A percentile compares a stretch with the other conserved stretches of the same genome.
Conservation (phyloP, 2,113 vertebrate genomes). For the Coptodon rendalli region DNA sequence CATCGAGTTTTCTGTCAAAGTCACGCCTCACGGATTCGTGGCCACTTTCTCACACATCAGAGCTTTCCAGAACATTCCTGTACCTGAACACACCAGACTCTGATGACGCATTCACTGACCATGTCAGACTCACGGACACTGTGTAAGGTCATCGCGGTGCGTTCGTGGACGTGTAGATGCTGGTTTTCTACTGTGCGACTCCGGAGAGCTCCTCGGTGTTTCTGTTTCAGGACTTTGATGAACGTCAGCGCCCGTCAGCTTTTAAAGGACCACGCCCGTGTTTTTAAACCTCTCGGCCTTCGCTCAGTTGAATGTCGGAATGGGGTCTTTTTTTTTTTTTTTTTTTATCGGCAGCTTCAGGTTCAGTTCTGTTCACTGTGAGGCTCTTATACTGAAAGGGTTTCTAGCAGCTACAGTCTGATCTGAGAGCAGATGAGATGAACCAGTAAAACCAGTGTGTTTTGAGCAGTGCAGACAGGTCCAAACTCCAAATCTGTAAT, state of each 20-base stretch:
- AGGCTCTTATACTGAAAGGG: neutral
- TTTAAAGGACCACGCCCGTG: neutral
- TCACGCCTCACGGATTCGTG: too few species aligned
- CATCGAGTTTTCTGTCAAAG: neutral
- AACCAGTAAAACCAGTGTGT: neutral
- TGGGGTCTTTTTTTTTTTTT: neutral
- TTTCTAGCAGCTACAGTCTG: neutral
- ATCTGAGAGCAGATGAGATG: neutral
- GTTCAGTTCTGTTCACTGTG: neutral
- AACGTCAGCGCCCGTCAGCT: neutral
- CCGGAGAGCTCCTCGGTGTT: neutral
- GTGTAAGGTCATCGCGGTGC: neutral
- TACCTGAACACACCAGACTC: neutral
- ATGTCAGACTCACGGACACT: neutral
- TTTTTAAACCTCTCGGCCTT: neutral
- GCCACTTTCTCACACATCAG: neutral
- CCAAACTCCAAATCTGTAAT: neutral
- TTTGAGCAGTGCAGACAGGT: neutral
- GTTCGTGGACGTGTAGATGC: conserved; percentile 32
- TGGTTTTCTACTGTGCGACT: conserved; percentile 39
- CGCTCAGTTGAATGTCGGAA: accelerated
- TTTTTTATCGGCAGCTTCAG: neutral
- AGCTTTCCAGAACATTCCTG: neutral
- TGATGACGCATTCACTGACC: neutral
- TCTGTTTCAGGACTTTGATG: neutral